Evolutionary conservation across 2,888 invertebrate species (phyloP), one percentile per base, ranked within the genome.

Genomic region (Apomyelois bistriatella): DNA sequence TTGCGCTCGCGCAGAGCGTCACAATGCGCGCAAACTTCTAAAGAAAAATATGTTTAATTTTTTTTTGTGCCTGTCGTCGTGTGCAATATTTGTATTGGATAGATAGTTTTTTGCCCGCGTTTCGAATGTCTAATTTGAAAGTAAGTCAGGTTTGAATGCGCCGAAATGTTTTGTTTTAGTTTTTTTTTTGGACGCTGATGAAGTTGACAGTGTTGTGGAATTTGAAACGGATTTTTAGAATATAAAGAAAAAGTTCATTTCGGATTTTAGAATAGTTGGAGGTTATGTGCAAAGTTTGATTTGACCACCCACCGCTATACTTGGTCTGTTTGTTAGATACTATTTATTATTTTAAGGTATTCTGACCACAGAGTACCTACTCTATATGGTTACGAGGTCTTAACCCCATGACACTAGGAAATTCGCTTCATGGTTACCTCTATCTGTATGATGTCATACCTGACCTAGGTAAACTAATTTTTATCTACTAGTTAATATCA

Each of bases 31-130:
- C 77, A 74, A 69, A 62, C 74, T 69, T 85, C 77, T 77, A 81
- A 72, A 85, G 87, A 85, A 87, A 87, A 88, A 86, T 86, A 79
- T 83, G 79, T 77, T 59, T 22, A 22, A 3, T 85, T 82, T 78
- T 79, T 66, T 79, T 74, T 68, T 76, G 70, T 67, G 59, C 55
- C 70, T 65, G 81, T 67, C 82, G 72, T 74, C 84, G 81, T 83
- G 88, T 89, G 88, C 88, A 82, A 90, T 89, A 88, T 89, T 88
- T 85, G 85, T 85, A 79, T 83, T 76, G 80, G 65, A 79, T 79
- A 78, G 74, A 73, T 65, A 37, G 62, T 79, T 81, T 81, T 82
- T 82, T 82, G 58, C 59, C 68, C 66, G 72, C 65, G 72, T 81
- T 76, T 73, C 65, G 68, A 71, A 77, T 58, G 70, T 84, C 79